A percentile compares a stretch with the other conserved stretches of the same genome.
Evolutionary conservation across 2,888 invertebrate species (phyloP).

Genomic region (Acrocyrtus sp.): DNA sequence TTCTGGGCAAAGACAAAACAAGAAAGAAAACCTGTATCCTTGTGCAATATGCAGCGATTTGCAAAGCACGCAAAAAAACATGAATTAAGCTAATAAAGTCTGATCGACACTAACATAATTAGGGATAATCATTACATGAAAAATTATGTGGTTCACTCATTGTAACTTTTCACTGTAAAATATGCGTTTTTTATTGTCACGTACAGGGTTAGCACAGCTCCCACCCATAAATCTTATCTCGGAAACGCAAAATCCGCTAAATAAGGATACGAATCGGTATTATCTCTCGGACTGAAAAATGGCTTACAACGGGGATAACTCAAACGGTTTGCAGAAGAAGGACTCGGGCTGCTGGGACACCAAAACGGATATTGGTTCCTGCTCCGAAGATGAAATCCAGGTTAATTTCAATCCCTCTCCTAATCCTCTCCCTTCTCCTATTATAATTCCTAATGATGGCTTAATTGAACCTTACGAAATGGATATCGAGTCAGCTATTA

Average conservation of each 20-base stretch:
- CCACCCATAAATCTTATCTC: not conserved
- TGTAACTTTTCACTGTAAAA: too few relatives aligned
- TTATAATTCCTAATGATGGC: slow-evolving; percentile 11
- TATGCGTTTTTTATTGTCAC: too few relatives aligned
- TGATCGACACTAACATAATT: too few relatives aligned
- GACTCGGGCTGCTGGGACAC: slow-evolving; percentile 46
- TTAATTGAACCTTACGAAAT: slow-evolving; percentile 42
- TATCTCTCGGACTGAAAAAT: slow-evolving; percentile 39
- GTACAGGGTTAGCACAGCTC: slow-evolving; percentile 35
- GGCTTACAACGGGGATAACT: slow-evolving; percentile 37
- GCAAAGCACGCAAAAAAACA: too few relatives aligned
- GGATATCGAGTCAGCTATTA: slow-evolving; percentile 21
- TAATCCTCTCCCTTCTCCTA: not conserved
- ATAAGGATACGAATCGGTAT: slow-evolving; percentile 37
- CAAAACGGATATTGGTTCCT: slow-evolving; percentile 29
- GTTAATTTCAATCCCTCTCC: slow-evolving; percentile 18
- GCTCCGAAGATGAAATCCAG: slow-evolving; percentile 31
- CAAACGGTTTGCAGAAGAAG: slow-evolving; percentile 44
- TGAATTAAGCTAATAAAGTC: too few relatives aligned
- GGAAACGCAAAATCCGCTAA: not conserved
- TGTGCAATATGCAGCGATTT: too few relatives aligned
- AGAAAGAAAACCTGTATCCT: too few relatives aligned
- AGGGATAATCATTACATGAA: too few relatives aligned
- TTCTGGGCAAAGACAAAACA: too few relatives aligned
- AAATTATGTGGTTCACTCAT: too few relatives aligned